A percentile compares a stretch with the other conserved stretches of the same genome.
Conservation (phyloP, 2,113 vertebrate species). For the Hydropotes inermis region DNA sequence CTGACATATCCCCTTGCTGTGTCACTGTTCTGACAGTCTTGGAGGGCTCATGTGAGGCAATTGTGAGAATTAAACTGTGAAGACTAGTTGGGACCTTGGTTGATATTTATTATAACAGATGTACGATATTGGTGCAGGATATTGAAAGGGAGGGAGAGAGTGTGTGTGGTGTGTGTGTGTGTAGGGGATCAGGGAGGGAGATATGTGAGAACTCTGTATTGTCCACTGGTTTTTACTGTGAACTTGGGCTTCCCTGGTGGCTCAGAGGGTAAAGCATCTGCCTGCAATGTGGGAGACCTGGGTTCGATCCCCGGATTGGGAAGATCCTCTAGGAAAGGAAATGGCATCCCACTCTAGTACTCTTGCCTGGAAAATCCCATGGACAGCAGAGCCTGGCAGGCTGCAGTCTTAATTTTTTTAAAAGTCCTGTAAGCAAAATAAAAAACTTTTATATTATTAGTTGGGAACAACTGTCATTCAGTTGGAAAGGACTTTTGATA, state of each 20-base stretch:
- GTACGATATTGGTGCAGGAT: too few relatives aligned
- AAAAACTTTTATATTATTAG: background rate
- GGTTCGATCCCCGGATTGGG: background rate
- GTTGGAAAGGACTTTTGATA: background rate
- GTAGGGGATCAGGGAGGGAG: fast-evolving
- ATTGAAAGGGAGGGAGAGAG: background rate
- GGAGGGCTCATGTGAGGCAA: background rate
- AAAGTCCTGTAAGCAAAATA: background rate
- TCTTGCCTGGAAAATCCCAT: background rate
- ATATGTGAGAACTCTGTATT: background rate
- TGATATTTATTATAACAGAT: background rate
- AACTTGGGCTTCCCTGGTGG: background rate
- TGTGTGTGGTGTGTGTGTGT: background rate
- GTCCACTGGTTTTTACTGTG: background rate
- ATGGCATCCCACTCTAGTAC: background rate
- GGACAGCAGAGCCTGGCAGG: background rate
- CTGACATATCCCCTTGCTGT: background rate
- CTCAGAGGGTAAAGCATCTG: background rate
- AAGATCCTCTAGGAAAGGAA: background rate
- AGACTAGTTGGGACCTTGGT: background rate
- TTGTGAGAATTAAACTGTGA: background rate
- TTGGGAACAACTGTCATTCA: background rate
- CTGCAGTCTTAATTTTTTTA: background rate
- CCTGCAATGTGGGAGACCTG: background rate
- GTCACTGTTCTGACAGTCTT: background rate